Conservation (phyloP, 1,140 invertebrate genomes). For the Octopus sinensis region DNA sequence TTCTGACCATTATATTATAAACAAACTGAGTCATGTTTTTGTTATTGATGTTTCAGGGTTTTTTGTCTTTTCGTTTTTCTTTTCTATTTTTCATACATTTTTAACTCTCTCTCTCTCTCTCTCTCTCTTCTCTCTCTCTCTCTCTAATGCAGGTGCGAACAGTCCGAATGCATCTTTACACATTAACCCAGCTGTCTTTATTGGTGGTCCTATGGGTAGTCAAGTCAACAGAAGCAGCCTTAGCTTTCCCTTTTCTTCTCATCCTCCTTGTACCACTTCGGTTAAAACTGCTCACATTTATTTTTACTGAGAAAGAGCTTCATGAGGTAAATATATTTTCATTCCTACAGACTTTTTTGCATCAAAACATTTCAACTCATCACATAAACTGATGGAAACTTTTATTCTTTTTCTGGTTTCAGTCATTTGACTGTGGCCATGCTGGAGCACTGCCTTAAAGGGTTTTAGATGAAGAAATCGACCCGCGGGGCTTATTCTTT, state of each 20-base stretch:
- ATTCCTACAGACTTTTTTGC: no score
- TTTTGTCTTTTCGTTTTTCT: neutral
- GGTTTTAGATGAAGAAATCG: no score
- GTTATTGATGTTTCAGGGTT: neutral
- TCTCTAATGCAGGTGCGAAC: constrained; percentile 72
- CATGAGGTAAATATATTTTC: constrained; percentile 38
- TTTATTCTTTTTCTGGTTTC: no score
- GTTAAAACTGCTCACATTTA: constrained; percentile 65
- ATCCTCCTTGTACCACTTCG: constrained; percentile 86
- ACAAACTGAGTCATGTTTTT: neutral
- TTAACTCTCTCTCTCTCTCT: neutral
- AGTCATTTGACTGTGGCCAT: no score
- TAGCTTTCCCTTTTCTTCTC: constrained; percentile 88
- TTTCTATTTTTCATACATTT: neutral
- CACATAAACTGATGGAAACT: no score
- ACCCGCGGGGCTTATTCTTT: no score
- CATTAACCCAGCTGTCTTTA: constrained; percentile 76
- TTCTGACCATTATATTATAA: neutral
- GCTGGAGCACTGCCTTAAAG: no score
- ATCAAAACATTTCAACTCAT: no score
- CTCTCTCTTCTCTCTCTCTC: neutral
- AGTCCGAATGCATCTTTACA: constrained; percentile 89
- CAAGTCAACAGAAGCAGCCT: constrained; percentile 80
- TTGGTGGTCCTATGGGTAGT: constrained; percentile 78
- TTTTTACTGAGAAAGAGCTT: constrained; percentile 79